Percentiles rank a stretch among this genome's conserved stretches.
Conservation (phyloP, 2,888 invertebrate genomes). For the Ecdyonurus torrentis region DNA sequence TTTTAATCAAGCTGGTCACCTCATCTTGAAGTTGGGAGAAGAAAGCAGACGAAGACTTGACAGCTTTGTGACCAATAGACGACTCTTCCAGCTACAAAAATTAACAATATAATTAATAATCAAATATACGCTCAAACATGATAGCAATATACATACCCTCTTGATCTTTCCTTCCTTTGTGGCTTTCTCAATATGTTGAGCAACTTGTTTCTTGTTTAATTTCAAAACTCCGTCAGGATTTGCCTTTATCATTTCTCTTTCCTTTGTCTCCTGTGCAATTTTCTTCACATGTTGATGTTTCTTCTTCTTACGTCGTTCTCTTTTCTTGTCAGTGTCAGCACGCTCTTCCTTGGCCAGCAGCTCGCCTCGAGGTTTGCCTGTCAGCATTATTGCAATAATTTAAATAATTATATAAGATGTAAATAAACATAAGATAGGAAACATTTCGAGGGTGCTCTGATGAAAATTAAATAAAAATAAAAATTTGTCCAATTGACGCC, state of each 20-base stretch:
- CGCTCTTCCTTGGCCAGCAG: constrained; percentile 59
- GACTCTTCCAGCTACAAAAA: constrained; percentile 28
- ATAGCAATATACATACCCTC: constrained; percentile 27
- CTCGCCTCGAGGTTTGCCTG: constrained; percentile 31
- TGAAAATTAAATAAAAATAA: background rate
- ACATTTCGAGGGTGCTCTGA: background rate
- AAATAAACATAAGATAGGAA: background rate
- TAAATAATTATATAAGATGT: background rate
- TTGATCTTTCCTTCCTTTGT: constrained; percentile 43
- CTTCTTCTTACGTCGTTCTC: constrained; percentile 78
- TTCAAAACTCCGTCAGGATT: constrained; percentile 35
- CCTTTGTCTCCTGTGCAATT: constrained; percentile 25
- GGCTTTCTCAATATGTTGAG: too few relatives aligned
- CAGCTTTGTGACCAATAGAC: constrained; percentile 29
- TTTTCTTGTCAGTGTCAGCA: constrained; percentile 70
- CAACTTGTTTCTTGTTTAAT: too few relatives aligned
- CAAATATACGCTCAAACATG: background rate
- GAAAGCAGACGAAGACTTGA: constrained; percentile 67
- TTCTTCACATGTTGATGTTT: constrained; percentile 43
- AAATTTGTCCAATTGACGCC: too few relatives aligned
- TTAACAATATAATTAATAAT: constrained; percentile 10
- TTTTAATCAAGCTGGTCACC: constrained; percentile 34
- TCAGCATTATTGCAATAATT: constrained; percentile 15
- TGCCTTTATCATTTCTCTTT: constrained; percentile 22
- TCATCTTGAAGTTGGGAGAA: constrained; percentile 74